Evolutionary conservation across 2,113 vertebrate species (phyloP).

Genomic region (Rhinichthys klamathensis): DNA sequence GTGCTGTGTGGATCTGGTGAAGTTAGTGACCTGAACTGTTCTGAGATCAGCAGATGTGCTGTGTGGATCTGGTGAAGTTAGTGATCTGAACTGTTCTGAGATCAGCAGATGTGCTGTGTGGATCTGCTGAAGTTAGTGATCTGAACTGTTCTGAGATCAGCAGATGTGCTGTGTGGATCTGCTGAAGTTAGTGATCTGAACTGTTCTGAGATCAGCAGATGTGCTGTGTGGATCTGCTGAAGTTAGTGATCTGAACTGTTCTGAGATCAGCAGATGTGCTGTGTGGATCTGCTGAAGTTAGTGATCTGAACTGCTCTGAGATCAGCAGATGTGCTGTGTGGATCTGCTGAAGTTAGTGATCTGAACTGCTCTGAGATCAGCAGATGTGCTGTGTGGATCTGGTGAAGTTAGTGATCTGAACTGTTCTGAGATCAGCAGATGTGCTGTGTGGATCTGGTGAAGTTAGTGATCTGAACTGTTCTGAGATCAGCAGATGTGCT

Average conservation of each 20-base stretch:
- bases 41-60: constrained; percentile 53
- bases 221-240: constrained; percentile 11
- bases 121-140: constrained; percentile 12
- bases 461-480: neutral
- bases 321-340: constrained; percentile 28
- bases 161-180: neutral
- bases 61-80: constrained; percentile 11
- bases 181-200: constrained; percentile 14
- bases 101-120: constrained; percentile 28
- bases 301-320: constrained; percentile 47
- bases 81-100: constrained; percentile 47
- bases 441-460: constrained; percentile 13
- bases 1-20: constrained; percentile 13
- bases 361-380: constrained; percentile 55
- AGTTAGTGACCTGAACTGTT: neutral
- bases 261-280: constrained; percentile 53
- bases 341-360: constrained; percentile 12
- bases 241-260: neutral
- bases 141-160: constrained; percentile 56
- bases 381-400: neutral
- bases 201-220: constrained; percentile 54
- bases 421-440: constrained; percentile 54
- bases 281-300: constrained; percentile 10
- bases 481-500: constrained; percentile 53
- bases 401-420: constrained; percentile 15